phyloP scores from a whole-genome alignment of 2,888 invertebrate species.

The Tuberolachnus salignus region DNA sequence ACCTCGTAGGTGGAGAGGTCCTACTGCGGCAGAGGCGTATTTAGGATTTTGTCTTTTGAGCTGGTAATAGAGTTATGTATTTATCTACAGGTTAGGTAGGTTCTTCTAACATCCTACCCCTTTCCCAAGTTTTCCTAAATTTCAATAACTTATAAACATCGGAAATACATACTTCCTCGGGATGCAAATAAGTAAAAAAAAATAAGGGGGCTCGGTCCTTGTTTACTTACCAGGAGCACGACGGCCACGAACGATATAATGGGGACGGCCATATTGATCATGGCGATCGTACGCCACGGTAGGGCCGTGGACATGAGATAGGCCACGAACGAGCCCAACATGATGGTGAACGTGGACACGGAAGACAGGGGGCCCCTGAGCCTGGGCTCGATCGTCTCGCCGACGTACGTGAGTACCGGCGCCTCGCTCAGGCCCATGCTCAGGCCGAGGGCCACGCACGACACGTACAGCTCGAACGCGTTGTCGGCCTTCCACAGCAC shows the following conservation, averaged over 20 bases:
- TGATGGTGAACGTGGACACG: slow-evolving; percentile 65
- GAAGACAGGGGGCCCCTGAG: slow-evolving; percentile 67
- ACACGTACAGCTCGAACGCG: slow-evolving; percentile 51
- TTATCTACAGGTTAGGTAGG: too few relatives aligned
- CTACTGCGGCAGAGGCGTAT: too few relatives aligned
- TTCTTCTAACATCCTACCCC: too few relatives aligned
- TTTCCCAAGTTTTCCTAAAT: too few relatives aligned
- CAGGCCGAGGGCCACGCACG: slow-evolving; percentile 46
- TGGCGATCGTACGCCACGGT: slow-evolving; percentile 67
- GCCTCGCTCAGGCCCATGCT: slow-evolving; percentile 69
- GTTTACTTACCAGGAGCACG: slow-evolving; percentile 31
- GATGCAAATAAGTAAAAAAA: too few relatives aligned
- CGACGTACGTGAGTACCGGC: slow-evolving; percentile 69
- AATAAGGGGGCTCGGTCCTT: too few relatives aligned
- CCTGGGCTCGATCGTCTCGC: slow-evolving; percentile 68
- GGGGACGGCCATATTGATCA: slow-evolving; percentile 66
- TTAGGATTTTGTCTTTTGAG: too few relatives aligned
- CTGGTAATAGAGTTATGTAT: too few relatives aligned
- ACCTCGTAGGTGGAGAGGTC: too few relatives aligned
- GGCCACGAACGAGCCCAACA: slow-evolving; percentile 66
- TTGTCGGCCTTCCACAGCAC: slow-evolving; percentile 32
- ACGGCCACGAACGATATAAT: slow-evolving; percentile 66
- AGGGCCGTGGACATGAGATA: slow-evolving; percentile 66
- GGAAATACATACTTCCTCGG: too few relatives aligned
- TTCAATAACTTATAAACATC: too few relatives aligned